Percentiles rank a stretch among this genome's conserved stretches.
Conservation (phyloP, 2,888 invertebrate genomes). For the Aspidiotus rigidus region DNA sequence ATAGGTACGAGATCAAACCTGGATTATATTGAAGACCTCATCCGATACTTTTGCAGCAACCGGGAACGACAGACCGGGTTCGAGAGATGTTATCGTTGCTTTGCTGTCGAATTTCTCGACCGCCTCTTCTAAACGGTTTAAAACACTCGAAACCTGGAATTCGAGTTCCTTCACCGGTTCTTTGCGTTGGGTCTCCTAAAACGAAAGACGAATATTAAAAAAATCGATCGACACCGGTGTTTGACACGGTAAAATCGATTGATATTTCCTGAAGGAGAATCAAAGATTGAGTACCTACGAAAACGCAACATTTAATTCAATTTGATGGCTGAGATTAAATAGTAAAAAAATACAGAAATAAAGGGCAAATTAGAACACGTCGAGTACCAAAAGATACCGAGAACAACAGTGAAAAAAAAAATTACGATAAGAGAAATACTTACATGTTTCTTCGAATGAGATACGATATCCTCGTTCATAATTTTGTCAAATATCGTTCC, state of each 20-base stretch:
- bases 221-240: not conserved
- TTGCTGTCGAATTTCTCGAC: slow-evolving; percentile 27
- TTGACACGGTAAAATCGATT: not conserved
- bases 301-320: too few relatives aligned
- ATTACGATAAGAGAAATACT: not conserved
- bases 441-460: not conserved
- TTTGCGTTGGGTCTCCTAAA: slow-evolving; percentile 2
- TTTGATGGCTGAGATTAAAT: too few relatives aligned
- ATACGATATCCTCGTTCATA: not conserved
- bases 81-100: slow-evolving; percentile 8
- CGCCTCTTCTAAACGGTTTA: slow-evolving; percentile 31
- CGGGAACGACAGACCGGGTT: not conserved
- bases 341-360: too few relatives aligned
- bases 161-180: slow-evolving; percentile 18
- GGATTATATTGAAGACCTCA: slow-evolving; percentile 20
- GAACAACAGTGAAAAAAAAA: not conserved
- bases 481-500: not conserved
- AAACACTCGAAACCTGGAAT: slow-evolving; percentile 22
- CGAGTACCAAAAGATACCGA: too few relatives aligned
- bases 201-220: slow-evolving; percentile 1
- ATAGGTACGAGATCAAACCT: slow-evolving; percentile 11
- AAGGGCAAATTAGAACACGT: too few relatives aligned
- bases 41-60: slow-evolving; percentile 5
- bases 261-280: not conserved
- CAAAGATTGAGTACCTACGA: too few relatives aligned